These are phyloP conservation scores for Pteromalus puparum DNA, from an alignment of 1,140 invertebrate species.

Conservation along the genomic window DNA sequence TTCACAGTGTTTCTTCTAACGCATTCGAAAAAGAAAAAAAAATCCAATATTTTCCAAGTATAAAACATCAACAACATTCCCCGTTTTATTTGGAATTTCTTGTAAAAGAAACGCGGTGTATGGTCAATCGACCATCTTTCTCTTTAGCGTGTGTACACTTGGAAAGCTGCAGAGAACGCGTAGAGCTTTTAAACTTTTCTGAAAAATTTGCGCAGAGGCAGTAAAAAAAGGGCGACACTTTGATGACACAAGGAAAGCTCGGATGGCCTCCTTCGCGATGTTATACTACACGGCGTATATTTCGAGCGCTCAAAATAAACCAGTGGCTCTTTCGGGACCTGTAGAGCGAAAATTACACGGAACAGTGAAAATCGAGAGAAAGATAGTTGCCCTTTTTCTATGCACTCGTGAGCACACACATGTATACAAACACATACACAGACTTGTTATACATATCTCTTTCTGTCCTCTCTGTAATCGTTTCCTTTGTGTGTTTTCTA, in stretches of 20 bases:
- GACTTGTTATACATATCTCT: not conserved
- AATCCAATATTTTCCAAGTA: not conserved
- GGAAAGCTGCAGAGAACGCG: not conserved
- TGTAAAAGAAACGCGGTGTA: too few species aligned
- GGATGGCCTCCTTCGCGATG: not conserved
- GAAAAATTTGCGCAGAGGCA: not conserved
- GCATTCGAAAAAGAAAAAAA: not conserved
- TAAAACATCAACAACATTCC: not conserved
- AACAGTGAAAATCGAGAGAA: constrained; percentile 6
- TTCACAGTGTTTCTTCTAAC: not conserved
- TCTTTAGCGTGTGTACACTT: not conserved
- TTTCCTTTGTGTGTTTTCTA: constrained; percentile 2
- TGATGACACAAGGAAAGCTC: not conserved
- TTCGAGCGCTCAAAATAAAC: not conserved
- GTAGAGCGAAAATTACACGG: not conserved
- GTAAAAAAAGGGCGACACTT: not conserved
- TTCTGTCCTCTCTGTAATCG: not conserved
- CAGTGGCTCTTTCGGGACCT: not conserved
- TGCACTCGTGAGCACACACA: not conserved
- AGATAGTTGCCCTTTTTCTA: not conserved
- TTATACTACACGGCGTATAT: not conserved
- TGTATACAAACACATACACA: not conserved
- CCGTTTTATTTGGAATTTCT: too few species aligned
- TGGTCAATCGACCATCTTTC: not conserved
- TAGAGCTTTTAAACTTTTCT: not conserved